Percentiles rank a stretch among this genome's conserved stretches.
phyloP scores from a whole-genome alignment of 2,113 vertebrate genomes.

The Callospermophilus lateralis region DNA sequence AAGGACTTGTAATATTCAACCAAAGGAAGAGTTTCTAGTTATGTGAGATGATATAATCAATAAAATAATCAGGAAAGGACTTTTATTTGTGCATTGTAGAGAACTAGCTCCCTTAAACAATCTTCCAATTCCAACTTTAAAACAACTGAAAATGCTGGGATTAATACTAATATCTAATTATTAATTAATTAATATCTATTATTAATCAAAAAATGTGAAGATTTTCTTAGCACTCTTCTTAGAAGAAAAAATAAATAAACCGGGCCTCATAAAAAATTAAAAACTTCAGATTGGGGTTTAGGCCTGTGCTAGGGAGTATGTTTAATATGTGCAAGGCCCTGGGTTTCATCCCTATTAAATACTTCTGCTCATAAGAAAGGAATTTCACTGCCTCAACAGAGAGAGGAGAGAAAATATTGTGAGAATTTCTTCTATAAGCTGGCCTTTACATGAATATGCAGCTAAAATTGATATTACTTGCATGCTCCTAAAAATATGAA shows the following conservation, averaged over 20 bases:
- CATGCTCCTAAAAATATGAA: neutral
- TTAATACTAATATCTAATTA: constrained; percentile 13
- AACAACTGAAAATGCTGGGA: neutral
- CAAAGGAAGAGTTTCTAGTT: constrained; percentile 13
- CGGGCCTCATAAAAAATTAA: neutral
- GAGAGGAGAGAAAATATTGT: neutral
- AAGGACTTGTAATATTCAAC: constrained; percentile 56
- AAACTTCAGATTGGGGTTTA: neutral
- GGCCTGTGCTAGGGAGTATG: too few relatives aligned
- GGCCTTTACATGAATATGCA: neutral
- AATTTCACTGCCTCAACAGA: neutral
- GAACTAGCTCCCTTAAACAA: neutral
- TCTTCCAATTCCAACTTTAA: neutral
- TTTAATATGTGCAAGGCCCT: too few relatives aligned
- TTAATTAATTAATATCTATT: neutral
- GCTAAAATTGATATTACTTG: neutral
- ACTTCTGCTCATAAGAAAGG: neutral
- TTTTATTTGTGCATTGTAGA: neutral
- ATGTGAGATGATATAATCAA: neutral
- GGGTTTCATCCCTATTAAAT: too few relatives aligned
- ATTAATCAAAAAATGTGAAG: neutral
- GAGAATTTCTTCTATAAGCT: constrained; percentile 7
- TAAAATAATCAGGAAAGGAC: neutral
- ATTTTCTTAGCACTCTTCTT: neutral
- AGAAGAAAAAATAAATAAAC: neutral